Evolutionary conservation across 2,888 invertebrate species (phyloP), one percentile per base, ranked within the genome.

Genomic region (Anaspis maculata): DNA sequence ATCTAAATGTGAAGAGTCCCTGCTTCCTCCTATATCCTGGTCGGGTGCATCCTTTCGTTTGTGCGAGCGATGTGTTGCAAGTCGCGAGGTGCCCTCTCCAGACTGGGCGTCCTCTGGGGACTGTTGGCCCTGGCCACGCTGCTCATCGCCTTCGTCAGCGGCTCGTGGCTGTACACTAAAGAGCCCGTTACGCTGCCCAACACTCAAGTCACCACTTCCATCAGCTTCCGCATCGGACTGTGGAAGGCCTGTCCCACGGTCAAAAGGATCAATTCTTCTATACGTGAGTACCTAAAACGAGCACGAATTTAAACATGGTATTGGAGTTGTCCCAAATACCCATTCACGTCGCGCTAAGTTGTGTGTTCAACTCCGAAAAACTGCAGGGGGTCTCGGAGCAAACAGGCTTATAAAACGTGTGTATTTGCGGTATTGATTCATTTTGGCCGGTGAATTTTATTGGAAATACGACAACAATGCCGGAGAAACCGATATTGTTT

Each of bases 211-310:
- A 61, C 62, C 39, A 68, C 70, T 25, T 62, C 63, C 34, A 64
- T 70, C 47, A 66, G 61, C 31, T 70, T 70, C 52, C 57, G 61
- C 30, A 69, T 71, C 41, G 71, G 71, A 30, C 58, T 71, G 35
- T 71, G 70, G 70, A 54, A 66, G 24, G 67, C 67, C 30, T 71
- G 71, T 51, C 70, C 69, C 6, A 56, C 60, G 15, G 57, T 70
- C 32, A 67, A 63, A 51, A 59, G 58, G 44, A 55, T 65, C 52
- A 68, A 70, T 55, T 51, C 37, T 26, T 25, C 31, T 15, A 16
- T 37, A 32, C 30, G 37, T 37, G 30, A 37, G 37, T 33, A 10
- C 13, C 11, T 15, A n/a, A n/a, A n/a, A 12, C 25, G 3, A 25
- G 19, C 19, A 19, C 19, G 6, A 19, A 19, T 19, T 19, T 19